Base-by-base conservation (phyloP, 2,113 vertebrate species). In the Cariama cristata region DNA sequence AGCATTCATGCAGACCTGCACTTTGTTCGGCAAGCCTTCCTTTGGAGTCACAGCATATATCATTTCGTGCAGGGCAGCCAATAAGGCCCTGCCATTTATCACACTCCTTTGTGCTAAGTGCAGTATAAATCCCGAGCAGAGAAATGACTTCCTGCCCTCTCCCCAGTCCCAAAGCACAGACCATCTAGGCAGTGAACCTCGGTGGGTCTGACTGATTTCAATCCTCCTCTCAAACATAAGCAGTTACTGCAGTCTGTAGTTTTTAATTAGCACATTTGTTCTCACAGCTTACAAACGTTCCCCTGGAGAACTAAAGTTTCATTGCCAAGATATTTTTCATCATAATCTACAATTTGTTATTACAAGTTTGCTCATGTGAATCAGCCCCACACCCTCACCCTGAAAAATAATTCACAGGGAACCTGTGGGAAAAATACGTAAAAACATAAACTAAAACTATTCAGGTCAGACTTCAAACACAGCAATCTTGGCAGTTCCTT, bases 251-350 rank as follows among this genome's bases (percentile, higher is more conserved):
- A 87, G 62, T 30, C 76, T 79, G 81, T 76, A 88, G 76, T 59
- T 87, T 89, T 92, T 91, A 95, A 97, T 93, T 95, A 96, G 69
- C 77, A 85, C 58, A 55, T 91, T 96, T 96, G 66, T 87, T 87
- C 94, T 93, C 89, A 81, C 66, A 96, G 91, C 81, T 90, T 89
- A 91, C 55, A 97, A 96, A 91, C 7, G 62, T 24, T 90, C 21
- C 94, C 80, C 74, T 7, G 7, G 77, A 94, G 94, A 97, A 94
- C 1, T 58, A 18, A 47, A 84, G 77, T 85, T 73, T 53, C 33
- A 12, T 6, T 95, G 88, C 92, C 88, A 96, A 94, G 79, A 27
- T 20, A 90, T 72, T 96, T 95, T 93, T 89, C 80, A 84, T 55
- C 74, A 14, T 14, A 69, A 22, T 86, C 72, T 77, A 66, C 50